Base-by-base conservation (phyloP, 1,140 invertebrate species). In the Pseudomyrmex sp. region DNA sequence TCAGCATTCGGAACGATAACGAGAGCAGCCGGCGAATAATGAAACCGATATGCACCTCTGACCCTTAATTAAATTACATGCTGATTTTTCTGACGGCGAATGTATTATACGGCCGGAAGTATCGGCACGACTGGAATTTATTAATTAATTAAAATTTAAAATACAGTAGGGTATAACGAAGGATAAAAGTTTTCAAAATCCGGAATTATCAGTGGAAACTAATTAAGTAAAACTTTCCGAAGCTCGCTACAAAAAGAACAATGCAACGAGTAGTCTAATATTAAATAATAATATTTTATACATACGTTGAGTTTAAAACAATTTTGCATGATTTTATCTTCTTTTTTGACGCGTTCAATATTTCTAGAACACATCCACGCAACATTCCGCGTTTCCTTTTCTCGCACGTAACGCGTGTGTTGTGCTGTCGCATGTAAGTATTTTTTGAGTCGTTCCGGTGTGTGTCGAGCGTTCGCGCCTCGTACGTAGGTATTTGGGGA, bases 361-460 rank as follows among this genome's bases (percentile, higher is more conserved):
- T 5, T 35, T 35, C 35, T 35, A 35, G 35, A 35, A 35, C 35
- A 35, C 35, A 35, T 4, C 35, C 35, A 35, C 35, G 35, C 35
- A 35, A 35, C 35, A 35, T 35, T 35, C 5, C 5, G 18, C 5
- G 18, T 59, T 13, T 44, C 7, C 1, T 8, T 23, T 35, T 7
- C 46, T 80, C 15, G 82, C 70, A 82, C 56, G 86, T 75, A 82
- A 80, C 76, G 54, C 68, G 20, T 54, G 80, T 35, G 12, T 10
- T 73, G 70, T 65, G 61, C 20, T 54, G n/a, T 1, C 54, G 18
- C 44, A 44, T 9, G 58, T 56, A 62, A 59, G 48, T 75, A 75
- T 86, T 85, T 86, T 88, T 89, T 59, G 54, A 85, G 63, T 83
- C 63, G 82, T 77, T 77, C 77, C 48, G 52, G 62, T 46, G 44